phyloP scores from a whole-genome alignment of 2,113 vertebrate genomes.

The Oceanodroma tethys region DNA sequence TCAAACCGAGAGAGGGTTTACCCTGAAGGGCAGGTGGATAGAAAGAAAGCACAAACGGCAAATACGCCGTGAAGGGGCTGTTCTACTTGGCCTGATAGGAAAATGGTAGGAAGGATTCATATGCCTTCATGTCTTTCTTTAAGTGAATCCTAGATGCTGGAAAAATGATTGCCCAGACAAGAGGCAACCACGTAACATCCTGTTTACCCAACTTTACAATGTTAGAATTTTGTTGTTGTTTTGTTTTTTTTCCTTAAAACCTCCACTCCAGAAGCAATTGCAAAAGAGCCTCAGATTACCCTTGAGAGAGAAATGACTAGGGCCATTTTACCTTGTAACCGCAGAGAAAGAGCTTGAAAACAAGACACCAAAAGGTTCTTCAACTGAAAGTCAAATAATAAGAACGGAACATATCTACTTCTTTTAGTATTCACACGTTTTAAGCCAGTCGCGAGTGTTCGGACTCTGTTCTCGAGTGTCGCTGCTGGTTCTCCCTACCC shows the following conservation, averaged over 20 bases:
- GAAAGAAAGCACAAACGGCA: neutral
- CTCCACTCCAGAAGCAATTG: neutral
- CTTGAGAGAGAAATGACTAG: neutral
- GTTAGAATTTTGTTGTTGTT: neutral
- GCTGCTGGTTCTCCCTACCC: neutral
- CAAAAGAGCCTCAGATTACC: neutral
- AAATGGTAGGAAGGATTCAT: neutral
- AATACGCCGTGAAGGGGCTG: accelerated
- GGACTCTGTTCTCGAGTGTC: neutral
- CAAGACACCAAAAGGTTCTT: neutral
- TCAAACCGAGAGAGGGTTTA: neutral
- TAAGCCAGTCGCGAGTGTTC: neutral
- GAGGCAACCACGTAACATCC: neutral
- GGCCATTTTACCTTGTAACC: neutral
- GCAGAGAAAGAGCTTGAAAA: neutral
- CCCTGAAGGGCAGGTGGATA: neutral
- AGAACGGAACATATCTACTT: accelerated
- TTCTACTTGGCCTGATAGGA: neutral
- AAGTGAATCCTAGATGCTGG: neutral
- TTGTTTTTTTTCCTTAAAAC: neutral
- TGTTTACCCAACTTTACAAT: neutral
- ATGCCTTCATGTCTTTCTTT: neutral
- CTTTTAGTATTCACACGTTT: neutral
- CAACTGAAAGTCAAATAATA: neutral
- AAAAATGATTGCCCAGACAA: neutral